These are phyloP conservation scores for Lypha dubia DNA, from an alignment of 2,888 invertebrate species.

Conservation along the genomic window DNA sequence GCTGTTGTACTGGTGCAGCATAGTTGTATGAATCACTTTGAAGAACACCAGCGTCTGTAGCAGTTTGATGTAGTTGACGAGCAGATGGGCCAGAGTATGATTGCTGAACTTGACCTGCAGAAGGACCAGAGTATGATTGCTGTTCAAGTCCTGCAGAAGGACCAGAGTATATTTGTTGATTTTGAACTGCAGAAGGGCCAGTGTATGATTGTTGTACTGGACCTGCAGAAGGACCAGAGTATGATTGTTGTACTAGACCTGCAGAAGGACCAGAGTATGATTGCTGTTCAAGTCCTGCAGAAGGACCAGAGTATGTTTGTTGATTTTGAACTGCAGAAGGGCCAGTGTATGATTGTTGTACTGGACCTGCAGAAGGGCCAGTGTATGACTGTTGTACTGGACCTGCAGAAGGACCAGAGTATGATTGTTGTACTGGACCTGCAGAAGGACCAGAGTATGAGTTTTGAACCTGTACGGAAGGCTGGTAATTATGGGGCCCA, in stretches of 20 bases:
- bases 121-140: conserved; percentile 45
- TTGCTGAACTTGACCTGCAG: conserved; percentile 22
- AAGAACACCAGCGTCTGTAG: background rate
- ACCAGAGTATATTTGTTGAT: conserved; percentile 31
- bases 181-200: conserved; percentile 35
- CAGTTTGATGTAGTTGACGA: conserved; percentile 44
- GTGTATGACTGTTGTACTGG: conserved; percentile 41
- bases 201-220: conserved; percentile 40
- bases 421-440: conserved; percentile 23
- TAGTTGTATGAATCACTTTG: conserved; percentile 16
- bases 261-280: conserved; percentile 35
- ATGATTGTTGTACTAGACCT: background rate
- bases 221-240: conserved; percentile 11
- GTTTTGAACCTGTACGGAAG: conserved; percentile 27
- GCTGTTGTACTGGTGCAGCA: conserved; percentile 52
- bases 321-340: conserved; percentile 54
- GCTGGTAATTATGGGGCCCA: conserved; percentile 13
- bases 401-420: conserved; percentile 30
- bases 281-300: conserved; percentile 28
- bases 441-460: conserved; percentile 36
- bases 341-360: conserved; percentile 32
- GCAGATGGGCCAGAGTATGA: conserved; percentile 42
- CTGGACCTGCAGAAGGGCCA: background rate
- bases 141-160: conserved; percentile 37
- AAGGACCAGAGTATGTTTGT: background rate